phyloP scores from a whole-genome alignment of 2,888 invertebrate species.

The Apotomis turbidana region DNA sequence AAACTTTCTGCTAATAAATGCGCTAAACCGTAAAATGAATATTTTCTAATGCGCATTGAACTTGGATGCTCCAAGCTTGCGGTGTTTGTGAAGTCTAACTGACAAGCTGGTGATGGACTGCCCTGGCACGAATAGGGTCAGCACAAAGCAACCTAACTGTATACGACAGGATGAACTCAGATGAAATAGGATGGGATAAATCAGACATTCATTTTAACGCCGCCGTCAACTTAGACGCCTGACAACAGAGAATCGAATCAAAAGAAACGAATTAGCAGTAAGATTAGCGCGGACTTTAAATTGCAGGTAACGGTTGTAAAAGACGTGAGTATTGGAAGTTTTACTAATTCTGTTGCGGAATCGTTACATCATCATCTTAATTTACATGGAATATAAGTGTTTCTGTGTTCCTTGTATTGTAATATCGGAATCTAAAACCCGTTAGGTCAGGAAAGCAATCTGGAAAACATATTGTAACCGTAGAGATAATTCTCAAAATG shows the following conservation, averaged over 20 bases:
- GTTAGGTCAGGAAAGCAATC: not conserved
- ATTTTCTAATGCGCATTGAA: conserved; percentile 45
- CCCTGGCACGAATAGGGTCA: conserved; percentile 71
- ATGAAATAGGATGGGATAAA: conserved; percentile 64
- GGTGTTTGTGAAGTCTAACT: conserved; percentile 53
- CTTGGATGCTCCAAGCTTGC: conserved; percentile 57
- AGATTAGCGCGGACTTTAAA: conserved; percentile 66
- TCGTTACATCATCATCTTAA: conserved; percentile 72
- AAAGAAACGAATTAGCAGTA: conserved; percentile 50
- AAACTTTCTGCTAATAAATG: not conserved
- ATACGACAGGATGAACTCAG: conserved; percentile 70
- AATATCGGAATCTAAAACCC: conserved; percentile 9
- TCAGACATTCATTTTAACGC: conserved; percentile 57
- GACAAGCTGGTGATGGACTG: conserved; percentile 65
- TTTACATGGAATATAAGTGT: conserved; percentile 67
- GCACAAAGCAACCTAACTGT: conserved; percentile 74
- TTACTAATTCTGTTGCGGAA: conserved; percentile 73
- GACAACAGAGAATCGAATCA: conserved; percentile 48
- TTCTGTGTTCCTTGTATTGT: conserved; percentile 55
- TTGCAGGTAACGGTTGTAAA: conserved; percentile 70
- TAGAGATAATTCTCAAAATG: not conserved
- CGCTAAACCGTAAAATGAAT: not conserved
- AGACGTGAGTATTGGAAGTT: conserved; percentile 69
- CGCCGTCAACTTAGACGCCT: conserved; percentile 53
- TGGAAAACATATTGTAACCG: not conserved